Conservation (phyloP, 1,140 invertebrate species). For the Teleogryllus occipitalis region DNA sequence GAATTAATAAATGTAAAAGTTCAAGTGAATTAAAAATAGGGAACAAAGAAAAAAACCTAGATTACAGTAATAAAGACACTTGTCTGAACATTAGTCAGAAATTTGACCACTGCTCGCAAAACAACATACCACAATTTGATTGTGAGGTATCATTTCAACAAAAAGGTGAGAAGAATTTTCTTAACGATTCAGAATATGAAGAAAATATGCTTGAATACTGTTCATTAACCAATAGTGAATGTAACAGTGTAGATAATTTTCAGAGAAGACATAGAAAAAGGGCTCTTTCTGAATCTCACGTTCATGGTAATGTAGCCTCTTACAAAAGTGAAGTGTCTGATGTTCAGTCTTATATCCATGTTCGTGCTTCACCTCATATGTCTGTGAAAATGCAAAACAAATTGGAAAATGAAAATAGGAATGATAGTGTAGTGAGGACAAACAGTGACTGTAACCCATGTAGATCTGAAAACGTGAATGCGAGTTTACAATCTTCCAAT, state of each 20-base stretch:
- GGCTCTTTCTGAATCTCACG: slow-evolving; percentile 48
- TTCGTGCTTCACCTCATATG: slow-evolving; percentile 27
- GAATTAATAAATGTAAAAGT: not conserved
- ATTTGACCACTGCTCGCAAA: not conserved
- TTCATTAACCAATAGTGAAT: not conserved
- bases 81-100: not conserved
- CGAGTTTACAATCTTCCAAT: no score
- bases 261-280: slow-evolving; percentile 34
- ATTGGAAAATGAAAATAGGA: not conserved
- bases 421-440: not conserved
- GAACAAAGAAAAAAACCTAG: not conserved
- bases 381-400: not conserved
- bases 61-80: not conserved
- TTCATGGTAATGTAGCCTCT: slow-evolving; percentile 51
- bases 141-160: not conserved
- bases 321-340: slow-evolving; percentile 53
- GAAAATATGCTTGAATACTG: not conserved
- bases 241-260: slow-evolving; percentile 18
- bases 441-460: not conserved
- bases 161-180: no score
- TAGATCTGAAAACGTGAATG: not conserved
- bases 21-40: not conserved
- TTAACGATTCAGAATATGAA: no score
- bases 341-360: slow-evolving; percentile 43
- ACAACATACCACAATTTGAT: not conserved